Evolutionary conservation across 2,797 vertebrate genomes (phyloP).

Genomic region (Anisognathus igniventris): DNA sequence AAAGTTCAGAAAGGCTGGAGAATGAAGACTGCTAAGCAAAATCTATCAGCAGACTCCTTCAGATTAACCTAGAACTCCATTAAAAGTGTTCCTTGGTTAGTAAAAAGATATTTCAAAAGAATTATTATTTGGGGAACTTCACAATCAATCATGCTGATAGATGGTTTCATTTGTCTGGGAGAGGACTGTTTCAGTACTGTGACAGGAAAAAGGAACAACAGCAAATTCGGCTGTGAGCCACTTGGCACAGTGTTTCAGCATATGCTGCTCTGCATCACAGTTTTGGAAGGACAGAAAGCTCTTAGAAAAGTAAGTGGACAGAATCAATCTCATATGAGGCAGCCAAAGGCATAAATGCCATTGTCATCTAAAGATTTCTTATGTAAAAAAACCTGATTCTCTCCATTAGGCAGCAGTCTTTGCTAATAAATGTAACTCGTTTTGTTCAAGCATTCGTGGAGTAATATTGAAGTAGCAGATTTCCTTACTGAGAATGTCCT

Average conservation of each 20-base stretch:
- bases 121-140: not conserved
- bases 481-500: not conserved
- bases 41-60: not conserved
- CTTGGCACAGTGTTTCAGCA: not conserved
- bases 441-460: not conserved
- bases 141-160: not conserved
- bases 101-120: not conserved
- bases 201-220: not conserved
- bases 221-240: not conserved
- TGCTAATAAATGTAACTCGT: not conserved
- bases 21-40: not conserved
- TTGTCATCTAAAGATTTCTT: not conserved
- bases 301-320: not conserved
- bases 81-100: not conserved
- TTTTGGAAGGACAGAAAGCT: not conserved
- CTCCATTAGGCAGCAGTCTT: not conserved
- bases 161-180: not conserved
- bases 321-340: not conserved
- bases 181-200: not conserved
- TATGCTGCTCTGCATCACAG: not conserved
- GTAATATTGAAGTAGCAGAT: not conserved
- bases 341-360: not conserved
- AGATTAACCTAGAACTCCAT: not conserved
- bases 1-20: not conserved
- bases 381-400: not conserved